Percentiles rank a stretch among this genome's conserved stretches.
phyloP scores from a whole-genome alignment of 2,113 vertebrate genomes.

The Anarhynchus alexandrinus region DNA sequence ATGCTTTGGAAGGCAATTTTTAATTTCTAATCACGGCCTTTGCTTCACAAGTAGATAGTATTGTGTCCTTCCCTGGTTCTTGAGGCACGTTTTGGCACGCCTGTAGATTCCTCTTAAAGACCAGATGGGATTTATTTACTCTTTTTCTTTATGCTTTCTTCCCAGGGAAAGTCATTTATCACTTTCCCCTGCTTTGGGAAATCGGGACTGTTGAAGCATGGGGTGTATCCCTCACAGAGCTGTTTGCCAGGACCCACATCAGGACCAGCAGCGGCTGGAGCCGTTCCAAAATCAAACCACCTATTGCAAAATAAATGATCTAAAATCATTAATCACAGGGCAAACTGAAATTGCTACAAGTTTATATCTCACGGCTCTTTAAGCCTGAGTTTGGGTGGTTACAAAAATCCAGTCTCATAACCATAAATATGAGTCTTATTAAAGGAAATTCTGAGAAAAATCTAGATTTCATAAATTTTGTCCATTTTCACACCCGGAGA shows the following conservation, averaged over 20 bases:
- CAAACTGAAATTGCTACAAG: neutral
- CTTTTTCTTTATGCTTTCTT: neutral
- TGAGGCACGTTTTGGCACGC: neutral
- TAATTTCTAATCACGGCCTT: neutral
- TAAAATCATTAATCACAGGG: neutral
- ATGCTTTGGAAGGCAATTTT: neutral
- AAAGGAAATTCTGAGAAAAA: neutral
- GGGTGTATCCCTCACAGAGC: neutral
- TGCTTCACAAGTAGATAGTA: neutral
- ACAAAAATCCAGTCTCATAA: neutral
- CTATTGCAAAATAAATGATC: neutral
- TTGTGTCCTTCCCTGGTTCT: too few relatives aligned
- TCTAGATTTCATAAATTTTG: neutral
- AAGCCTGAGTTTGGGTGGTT: neutral
- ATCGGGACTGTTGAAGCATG: neutral
- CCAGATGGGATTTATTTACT: neutral
- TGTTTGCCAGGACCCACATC: neutral
- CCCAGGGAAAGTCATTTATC: neutral
- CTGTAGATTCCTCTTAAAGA: neutral
- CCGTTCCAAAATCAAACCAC: neutral
- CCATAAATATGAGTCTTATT: neutral
- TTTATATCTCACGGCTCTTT: neutral
- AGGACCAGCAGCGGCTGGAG: neutral
- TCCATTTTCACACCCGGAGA: neutral
- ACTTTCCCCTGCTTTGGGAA: neutral